Percentiles rank a stretch among this genome's conserved stretches.
phyloP scores from a whole-genome alignment of 2,797 vertebrate genomes.

The Hapalemur alaotrensis region DNA sequence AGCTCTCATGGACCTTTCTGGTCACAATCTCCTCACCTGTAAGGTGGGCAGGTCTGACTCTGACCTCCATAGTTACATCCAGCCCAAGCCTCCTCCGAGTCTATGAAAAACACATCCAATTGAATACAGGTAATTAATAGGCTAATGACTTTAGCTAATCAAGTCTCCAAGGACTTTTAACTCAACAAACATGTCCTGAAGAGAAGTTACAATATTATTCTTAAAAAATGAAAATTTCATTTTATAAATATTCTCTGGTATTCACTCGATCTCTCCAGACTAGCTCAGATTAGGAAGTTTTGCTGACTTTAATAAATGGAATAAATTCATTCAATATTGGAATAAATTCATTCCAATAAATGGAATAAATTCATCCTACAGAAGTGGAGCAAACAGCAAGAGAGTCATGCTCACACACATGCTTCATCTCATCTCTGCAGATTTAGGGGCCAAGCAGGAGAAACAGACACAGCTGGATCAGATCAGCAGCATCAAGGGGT shows the following conservation, averaged over 20 bases:
- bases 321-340: neutral
- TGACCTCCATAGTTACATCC: neutral
- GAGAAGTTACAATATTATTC: neutral
- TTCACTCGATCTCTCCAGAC: neutral
- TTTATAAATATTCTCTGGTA: neutral
- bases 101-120: neutral
- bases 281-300: neutral
- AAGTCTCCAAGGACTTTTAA: neutral
- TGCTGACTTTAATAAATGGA: neutral
- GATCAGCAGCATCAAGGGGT: neutral
- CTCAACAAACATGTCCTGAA: neutral
- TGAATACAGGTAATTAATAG: neutral
- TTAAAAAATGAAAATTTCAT: neutral
- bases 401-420: neutral
- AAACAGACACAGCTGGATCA: neutral
- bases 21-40: neutral
- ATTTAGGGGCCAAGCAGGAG: neutral
- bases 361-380: neutral
- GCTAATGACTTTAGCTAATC: neutral
- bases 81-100: neutral
- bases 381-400: neutral
- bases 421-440: neutral
- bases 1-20: neutral
- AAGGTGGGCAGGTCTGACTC: neutral
- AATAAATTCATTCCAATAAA: no score